phyloP scores from a whole-genome alignment of 2,113 vertebrate species.

The Vombatus ursinus region DNA sequence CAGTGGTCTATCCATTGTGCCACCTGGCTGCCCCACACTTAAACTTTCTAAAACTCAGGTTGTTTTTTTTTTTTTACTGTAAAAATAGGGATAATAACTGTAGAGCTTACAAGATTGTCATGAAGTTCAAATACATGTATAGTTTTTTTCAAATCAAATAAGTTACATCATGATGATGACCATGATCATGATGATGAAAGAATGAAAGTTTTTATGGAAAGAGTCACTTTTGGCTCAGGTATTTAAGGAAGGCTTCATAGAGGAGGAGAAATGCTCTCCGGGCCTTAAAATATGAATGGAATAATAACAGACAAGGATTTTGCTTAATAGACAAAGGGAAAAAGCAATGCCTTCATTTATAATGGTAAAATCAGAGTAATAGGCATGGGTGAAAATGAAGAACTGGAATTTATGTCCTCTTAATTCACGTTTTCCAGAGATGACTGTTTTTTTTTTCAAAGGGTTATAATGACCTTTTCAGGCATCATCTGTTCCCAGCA shows the following conservation, averaged over 20 bases:
- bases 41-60: not conserved
- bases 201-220: not conserved
- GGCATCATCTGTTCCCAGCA: slow-evolving; percentile 47
- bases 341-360: not conserved
- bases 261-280: not conserved
- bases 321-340: not conserved
- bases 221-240: not conserved
- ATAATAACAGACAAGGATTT: not conserved
- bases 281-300: not conserved
- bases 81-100: not conserved
- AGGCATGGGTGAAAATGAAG: slow-evolving; percentile 38
- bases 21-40: not conserved
- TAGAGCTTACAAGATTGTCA: not conserved
- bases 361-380: slow-evolving; percentile 46
- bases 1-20: too few species aligned
- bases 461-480: slow-evolving; percentile 74
- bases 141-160: not conserved
- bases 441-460: slow-evolving; percentile 50
- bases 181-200: not conserved
- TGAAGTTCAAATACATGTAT: not conserved
- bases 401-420: slow-evolving; percentile 36
- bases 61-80: not conserved
- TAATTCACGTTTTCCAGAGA: slow-evolving; percentile 67
- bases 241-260: not conserved
- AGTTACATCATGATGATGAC: not conserved